These are phyloP conservation scores for Matsumurasca onukii DNA, from an alignment of 1,140 invertebrate genomes.

Conservation along the genomic window DNA sequence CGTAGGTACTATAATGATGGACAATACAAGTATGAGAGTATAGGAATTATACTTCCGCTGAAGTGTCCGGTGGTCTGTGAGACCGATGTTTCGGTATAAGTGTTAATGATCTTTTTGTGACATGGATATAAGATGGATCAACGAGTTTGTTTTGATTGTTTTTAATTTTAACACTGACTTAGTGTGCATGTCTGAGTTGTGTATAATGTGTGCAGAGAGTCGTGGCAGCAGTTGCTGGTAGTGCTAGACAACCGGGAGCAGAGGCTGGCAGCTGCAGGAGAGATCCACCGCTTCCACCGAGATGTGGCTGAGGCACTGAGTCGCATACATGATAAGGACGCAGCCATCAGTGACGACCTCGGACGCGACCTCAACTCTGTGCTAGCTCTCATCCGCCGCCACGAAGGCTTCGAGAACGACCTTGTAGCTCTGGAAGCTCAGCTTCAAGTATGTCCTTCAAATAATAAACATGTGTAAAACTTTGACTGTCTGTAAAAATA, in stretches of 20 bases:
- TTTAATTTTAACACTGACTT: no score
- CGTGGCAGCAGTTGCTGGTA: slow-evolving; percentile 86
- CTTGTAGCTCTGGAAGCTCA: slow-evolving; percentile 91
- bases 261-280: slow-evolving; percentile 86
- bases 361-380: slow-evolving; percentile 89
- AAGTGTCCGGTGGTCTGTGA: no score
- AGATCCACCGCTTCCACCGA: slow-evolving; percentile 95
- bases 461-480: no score
- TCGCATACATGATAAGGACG: slow-evolving; percentile 86
- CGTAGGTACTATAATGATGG: no score
- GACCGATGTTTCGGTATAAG: no score
- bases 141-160: no score
- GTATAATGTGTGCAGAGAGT: slow-evolving; percentile 50
- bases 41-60: no score
- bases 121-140: no score
- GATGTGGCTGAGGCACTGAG: slow-evolving; percentile 92
- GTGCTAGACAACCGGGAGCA: slow-evolving; percentile 83
- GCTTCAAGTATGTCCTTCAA: slow-evolving; percentile 72
- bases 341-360: slow-evolving; percentile 78
- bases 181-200: not conserved
- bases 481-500: no score
- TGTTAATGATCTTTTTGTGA: no score
- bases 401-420: slow-evolving; percentile 96
- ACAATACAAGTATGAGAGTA: no score
- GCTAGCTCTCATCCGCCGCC: slow-evolving; percentile 77